Evolutionary conservation across 2,888 invertebrate genomes (phyloP), one percentile per base, ranked within the genome.

Genomic region (Celastrina argiolus): DNA sequence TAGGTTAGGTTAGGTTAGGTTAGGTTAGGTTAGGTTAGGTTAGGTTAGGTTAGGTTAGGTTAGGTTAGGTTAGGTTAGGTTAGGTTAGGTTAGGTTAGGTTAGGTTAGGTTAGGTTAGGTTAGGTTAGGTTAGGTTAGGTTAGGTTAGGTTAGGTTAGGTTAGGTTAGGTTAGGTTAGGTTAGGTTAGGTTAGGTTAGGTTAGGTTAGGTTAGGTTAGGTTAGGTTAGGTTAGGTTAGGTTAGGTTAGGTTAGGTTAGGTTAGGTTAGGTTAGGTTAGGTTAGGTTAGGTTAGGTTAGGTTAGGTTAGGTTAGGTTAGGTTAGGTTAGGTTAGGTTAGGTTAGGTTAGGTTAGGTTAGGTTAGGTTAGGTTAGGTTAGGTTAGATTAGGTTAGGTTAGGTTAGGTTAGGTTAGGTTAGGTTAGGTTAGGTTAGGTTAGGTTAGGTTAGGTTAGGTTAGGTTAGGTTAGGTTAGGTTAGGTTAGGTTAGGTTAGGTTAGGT

Each of bases 321-420:
- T 67, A 67, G 67, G 67, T 67, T 67, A 67, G 67, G 67, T 67
- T 67, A 67, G 67, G 67, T 67, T 67, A 67, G 67, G 67, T 67
- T 67, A 67, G 67, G 67, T 67, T 67, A 67, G 67, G 67, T 67
- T 67, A 67, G 67, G 67, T 67, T 67, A 67, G 67, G 67, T 67
- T 67, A 67, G 67, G 67, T 67, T 67, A 67, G 67, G 67, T 67
- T 67, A 67, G 67, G 67, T 67, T 67, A 67, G 67, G 67, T 67
- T 67, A 67, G 67, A 63, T 67, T 67, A 67, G 67, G 67, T 67
- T 67, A 67, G 67, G 67, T 67, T 67, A 67, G 67, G 67, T 67
- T 67, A 67, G 67, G 67, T 67, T 67, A 67, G 67, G 67, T 67
- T 67, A 67, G 67, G 67, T 67, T 67, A 67, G 67, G 70, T 70